Evolutionary conservation across 2,113 vertebrate species (phyloP), one percentile per base, ranked within the genome.

Genomic region (Heliornis fulica): DNA sequence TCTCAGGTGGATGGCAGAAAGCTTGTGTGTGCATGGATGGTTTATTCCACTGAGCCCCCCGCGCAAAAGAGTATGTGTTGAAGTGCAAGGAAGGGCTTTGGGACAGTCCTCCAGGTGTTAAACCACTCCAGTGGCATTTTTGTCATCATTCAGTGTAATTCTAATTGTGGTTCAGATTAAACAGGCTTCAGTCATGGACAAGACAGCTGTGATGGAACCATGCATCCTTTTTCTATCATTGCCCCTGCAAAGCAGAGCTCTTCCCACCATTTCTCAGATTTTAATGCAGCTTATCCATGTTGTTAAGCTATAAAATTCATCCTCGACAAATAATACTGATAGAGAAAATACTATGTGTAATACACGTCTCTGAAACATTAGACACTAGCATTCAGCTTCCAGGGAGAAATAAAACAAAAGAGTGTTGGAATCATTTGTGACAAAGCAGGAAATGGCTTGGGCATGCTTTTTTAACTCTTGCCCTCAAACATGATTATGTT

Each of bases 401-500:
- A 81, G 86, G 81, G 77, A 86, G 38, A 93, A 96, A 94, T 32
- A 92, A 91, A 94, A 83, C n/a, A 40, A 88, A 76, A 84, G 5
- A 5, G 14, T 56, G 16, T 41, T 81, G 46, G 48, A 96, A 85
- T 94, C 48, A 85, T 78, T 94, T 93, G 32, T 91, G 84, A 93
- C 80, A 97, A 96, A 95, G 60, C 91, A 95, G 85, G 79, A 97
- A 94, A 96, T 95, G 91, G 56, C 65, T 90, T 86, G 54, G 91
- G n/a, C 66, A 61, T 68, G 71, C 85, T 93, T 95, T 88, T 56
- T 46, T 95, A 60, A n/a, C 61, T 93, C 78, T 90, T 75, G 53
- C 84, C 80, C 89, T 93, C 65, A 86, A 83, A 93, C 32, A 81
- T 65, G 85, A 91, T 70, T 95, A 81, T 90, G 29, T 89, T 94